These are phyloP conservation scores for Nebria salina DNA, from an alignment of 2,888 invertebrate species.

Conservation along the genomic window DNA sequence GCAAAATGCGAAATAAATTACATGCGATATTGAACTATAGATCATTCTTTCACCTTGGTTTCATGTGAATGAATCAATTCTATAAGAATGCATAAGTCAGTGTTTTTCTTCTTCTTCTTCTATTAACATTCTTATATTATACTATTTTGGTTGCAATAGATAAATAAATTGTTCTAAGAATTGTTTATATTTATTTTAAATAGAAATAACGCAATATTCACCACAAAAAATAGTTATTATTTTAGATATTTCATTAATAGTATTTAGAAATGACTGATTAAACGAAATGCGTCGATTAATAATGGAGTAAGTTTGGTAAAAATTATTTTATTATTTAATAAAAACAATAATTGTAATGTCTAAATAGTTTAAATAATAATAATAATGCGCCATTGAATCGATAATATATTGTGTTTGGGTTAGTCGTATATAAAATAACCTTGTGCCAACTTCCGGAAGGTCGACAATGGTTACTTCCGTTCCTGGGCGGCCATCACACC, in stretches of 20 bases:
- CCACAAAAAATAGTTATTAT: too few relatives aligned
- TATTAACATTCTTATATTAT: too few relatives aligned
- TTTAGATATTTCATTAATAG: too few relatives aligned
- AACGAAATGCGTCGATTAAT: too few relatives aligned
- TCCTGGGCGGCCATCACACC: conserved; percentile 7
- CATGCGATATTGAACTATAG: background rate
- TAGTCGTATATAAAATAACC: background rate
- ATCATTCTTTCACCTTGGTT: background rate
- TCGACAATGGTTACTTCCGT: conserved; percentile 12
- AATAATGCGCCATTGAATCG: background rate
- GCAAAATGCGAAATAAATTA: background rate
- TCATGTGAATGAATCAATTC: background rate
- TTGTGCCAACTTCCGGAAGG: conserved; percentile 17
- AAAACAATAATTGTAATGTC: too few relatives aligned
- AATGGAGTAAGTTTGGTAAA: too few relatives aligned
- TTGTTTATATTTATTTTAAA: too few relatives aligned
- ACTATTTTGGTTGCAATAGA: too few relatives aligned
- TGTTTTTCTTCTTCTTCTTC: background rate
- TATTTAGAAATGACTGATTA: too few relatives aligned
- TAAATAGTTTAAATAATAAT: background rate
- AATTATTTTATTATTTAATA: too few relatives aligned
- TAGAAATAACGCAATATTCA: too few relatives aligned
- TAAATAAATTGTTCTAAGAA: too few relatives aligned
- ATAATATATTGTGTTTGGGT: background rate
- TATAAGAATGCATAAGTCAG: background rate